Evolutionary conservation across 2,888 invertebrate species (phyloP), one percentile per base, ranked within the genome.

Genomic region (Trichopoda pennipes): DNA sequence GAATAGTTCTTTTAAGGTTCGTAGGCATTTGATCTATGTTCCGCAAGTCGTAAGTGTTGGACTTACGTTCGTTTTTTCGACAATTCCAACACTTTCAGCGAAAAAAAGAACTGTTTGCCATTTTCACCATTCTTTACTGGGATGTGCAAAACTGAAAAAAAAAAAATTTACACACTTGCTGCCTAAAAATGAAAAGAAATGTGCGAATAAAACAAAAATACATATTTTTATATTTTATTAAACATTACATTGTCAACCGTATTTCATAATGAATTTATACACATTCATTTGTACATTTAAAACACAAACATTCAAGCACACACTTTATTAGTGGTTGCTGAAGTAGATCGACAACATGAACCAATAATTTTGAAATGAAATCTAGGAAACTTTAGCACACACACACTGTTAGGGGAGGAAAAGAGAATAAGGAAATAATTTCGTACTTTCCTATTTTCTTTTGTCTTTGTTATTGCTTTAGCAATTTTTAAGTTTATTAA

Each of bases 401-500:
- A 2, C 23, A 6, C 6, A 6, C 47, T 44, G 28, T 56, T 56
- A 69, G 73, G 53, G 79, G 55, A 38, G 51, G 38, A 66, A 32
- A 51, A 44, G 1, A 8, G 28, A 28, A 14, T n/a, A 38, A 61
- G 58, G n/a, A 78, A 60, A 55, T 61, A 80, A 69, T 23, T 63
- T 38, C 38, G 32, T 49, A 32, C 51, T 32, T 32, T 47, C 60
- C 35, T 28, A 51, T 55, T 58, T 14, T 51, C n/a, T 21, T 23
- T 35, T 21, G 14, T 76, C 51, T 72, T 61, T 74, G 44, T 38
- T 66, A 51, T 69, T 23, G 23, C 47, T 60, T 61, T 19, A 63
- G 70, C 38, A 28, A 51, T 69, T 69, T 23, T 68, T 64, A 66
- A 74, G 74, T 75, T 74, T 70, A 82, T 82, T 82, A 79, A 79